Evolutionary conservation across 2,113 vertebrate species (phyloP), one percentile per base, ranked within the genome.

Genomic region (Megaptera novaeangliae): DNA sequence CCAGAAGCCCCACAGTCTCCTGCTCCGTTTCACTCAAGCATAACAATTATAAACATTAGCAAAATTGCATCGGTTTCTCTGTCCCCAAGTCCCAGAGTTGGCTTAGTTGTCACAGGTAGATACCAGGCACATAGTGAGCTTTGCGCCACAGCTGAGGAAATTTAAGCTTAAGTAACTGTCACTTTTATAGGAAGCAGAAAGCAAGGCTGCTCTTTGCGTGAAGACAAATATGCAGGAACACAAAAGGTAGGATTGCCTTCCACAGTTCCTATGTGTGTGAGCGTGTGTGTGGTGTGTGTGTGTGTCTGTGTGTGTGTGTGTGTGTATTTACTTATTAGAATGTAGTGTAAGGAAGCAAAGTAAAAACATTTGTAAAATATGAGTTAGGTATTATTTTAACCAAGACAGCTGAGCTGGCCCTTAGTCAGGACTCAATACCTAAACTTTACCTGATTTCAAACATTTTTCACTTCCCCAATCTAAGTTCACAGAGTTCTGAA

Each of bases 401-500:
- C 29, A 95, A 64, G 66, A 1, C 29, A 85, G 29, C 31, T 6
- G 3, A 78, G 9, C 41, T 44, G 84, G 0, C 5, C 68, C 3
- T 82, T 82, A 34, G 6, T 90, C 18, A 64, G 21, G 2, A 31
- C 46, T 31, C 39, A 85, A n/a, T 80, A 74, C 3, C 18, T 44
- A 75, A 61, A 39, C 74, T 91, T 36, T 41, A 80, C 41, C 25
- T 49, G 25, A 88, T 91, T 93, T 94, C 74, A 84, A 81, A 75
- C 3, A 83, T 68, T 66, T 66, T 57, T 89, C 64, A 78, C 91
- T 89, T 71, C 17, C 12, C 23, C 5, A n/a, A 59, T 75, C 7
- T 95, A 87, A 95, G 94, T 92, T 88, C 59, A 91, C 21, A 63
- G 66, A 94, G 21, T 84, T 83, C 29, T 57, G 69, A 41, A 91